These are phyloP conservation scores for Lysiphlebus fabarum DNA, from an alignment of 1,140 invertebrate genomes.

Conservation along the genomic window DNA sequence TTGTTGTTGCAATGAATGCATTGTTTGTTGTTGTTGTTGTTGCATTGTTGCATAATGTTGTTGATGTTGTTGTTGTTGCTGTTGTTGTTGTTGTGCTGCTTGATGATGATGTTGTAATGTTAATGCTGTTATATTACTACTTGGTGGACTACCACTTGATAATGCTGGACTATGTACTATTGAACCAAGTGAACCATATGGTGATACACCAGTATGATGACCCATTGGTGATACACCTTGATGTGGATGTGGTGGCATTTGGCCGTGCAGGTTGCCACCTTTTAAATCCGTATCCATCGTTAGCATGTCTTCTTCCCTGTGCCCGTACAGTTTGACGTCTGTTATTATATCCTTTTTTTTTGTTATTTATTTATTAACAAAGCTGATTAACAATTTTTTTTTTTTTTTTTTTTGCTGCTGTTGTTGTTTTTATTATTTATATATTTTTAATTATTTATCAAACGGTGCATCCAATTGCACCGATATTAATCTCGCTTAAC, in stretches of 20 bases:
- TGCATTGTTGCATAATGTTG: conserved; percentile 50
- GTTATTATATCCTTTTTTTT: conserved; percentile 33
- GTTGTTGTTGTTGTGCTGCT: conserved; percentile 43
- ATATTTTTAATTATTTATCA: too few species aligned
- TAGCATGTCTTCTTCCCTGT: conserved; percentile 73
- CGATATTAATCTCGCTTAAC: too few species aligned
- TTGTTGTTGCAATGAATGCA: conserved; percentile 35
- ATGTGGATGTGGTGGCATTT: conserved; percentile 72
- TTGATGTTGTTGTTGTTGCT: conserved; percentile 43
- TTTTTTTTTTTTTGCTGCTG: background rate
- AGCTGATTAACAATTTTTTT: background rate
- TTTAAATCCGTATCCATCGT: conserved; percentile 87
- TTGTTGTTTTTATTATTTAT: background rate
- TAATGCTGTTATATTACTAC: conserved; percentile 33
- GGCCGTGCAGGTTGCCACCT: conserved; percentile 75
- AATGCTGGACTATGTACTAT: conserved; percentile 63
- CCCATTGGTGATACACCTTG: conserved; percentile 58
- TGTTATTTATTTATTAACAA: conserved; percentile 18
- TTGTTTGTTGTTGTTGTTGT: conserved; percentile 56
- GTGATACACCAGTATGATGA: conserved; percentile 57
- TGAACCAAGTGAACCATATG: conserved; percentile 68
- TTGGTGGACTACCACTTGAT: conserved; percentile 56
- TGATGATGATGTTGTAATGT: conserved; percentile 44
- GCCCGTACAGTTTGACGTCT: conserved; percentile 66
- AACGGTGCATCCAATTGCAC: too few species aligned